These are phyloP conservation scores for Ailuropoda melanoleuca DNA, from an alignment of 2,113 vertebrate species.

Conservation along the genomic window DNA sequence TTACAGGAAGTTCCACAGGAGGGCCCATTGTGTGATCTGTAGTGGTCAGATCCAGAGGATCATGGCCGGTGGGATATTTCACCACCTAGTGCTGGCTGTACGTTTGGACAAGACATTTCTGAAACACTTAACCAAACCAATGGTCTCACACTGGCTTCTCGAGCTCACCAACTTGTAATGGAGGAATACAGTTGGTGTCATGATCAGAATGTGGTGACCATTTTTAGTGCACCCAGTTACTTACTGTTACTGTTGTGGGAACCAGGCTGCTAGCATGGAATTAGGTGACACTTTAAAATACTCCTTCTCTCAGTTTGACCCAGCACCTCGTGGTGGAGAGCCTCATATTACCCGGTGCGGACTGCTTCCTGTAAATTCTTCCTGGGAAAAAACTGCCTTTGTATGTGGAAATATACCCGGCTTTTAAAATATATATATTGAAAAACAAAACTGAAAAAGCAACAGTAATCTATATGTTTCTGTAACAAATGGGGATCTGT, in stretches of 20 bases:
- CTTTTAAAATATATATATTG: constrained; percentile 75
- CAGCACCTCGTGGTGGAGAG: constrained; percentile 91
- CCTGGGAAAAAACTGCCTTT: constrained; percentile 71
- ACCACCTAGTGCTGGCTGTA: background rate
- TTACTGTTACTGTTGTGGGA: background rate
- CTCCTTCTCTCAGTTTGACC: constrained; percentile 90
- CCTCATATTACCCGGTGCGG: constrained; percentile 92
- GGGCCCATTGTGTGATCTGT: background rate
- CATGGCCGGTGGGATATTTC: background rate
- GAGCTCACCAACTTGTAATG: background rate
- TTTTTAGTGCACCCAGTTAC: background rate
- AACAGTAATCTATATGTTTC: constrained; percentile 82
- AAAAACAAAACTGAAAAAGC: constrained; percentile 56
- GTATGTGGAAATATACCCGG: constrained; percentile 83
- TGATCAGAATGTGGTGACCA: background rate
- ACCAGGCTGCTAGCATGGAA: background rate
- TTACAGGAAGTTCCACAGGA: background rate
- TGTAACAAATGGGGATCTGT: constrained; percentile 85
- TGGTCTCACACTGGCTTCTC: background rate
- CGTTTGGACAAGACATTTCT: background rate
- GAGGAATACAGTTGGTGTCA: background rate
- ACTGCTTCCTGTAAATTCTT: constrained; percentile 92
- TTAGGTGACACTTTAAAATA: background rate
- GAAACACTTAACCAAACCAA: background rate
- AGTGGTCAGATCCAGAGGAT: background rate